Base-by-base conservation (phyloP, 1,140 invertebrate species). In the Frieseomelitta varia region DNA sequence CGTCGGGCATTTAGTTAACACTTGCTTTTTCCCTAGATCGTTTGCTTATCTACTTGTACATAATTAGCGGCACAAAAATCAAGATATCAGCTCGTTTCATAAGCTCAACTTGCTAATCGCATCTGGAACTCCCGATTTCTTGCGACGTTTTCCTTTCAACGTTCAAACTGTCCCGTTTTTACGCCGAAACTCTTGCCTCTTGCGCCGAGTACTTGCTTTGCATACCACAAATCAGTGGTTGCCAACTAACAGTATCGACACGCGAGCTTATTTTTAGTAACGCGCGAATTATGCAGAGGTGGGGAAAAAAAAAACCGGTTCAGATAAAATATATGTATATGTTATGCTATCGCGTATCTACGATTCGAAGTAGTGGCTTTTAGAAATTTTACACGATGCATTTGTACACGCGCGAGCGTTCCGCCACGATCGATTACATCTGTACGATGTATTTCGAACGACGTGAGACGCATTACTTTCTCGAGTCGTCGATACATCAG, bases 171-270 rank as follows among this genome's bases (percentile, higher is more conserved):
- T 51, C 17, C 2, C 61, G 56, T 82, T 34, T 51, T 68, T 51
- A 12, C 4, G 30, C n/a, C 53, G 21, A 69, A 67, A 76, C 55
- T 27, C 51, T 24, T 65, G 30, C 24, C 53, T 83, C n/a, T 53
- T 24, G 53, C 65, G 55, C 11, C 24, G 47, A 34, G 19, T 68
- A 69, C 6, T 47, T 47, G 39, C 39, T 83, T 83, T 78, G 81
- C 69, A 65, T 74, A 74, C 69, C 47, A 51, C 2, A 27, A 74
- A 55, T 74, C 79, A 73, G 71, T 65, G 79, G 71, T 81, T 81
- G 58, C 39, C 79, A 74, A 81, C 79, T 39, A 39, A 17, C 24
- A 4, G 11, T n/a, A 30, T 14, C 27, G 34, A 4, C 63, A 78
- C 81, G 74, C 71, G 72, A 81, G 14, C 27, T 21, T 75, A 65